Base-by-base conservation (phyloP, 2,888 invertebrate species). In the Esperia sulphurella region DNA sequence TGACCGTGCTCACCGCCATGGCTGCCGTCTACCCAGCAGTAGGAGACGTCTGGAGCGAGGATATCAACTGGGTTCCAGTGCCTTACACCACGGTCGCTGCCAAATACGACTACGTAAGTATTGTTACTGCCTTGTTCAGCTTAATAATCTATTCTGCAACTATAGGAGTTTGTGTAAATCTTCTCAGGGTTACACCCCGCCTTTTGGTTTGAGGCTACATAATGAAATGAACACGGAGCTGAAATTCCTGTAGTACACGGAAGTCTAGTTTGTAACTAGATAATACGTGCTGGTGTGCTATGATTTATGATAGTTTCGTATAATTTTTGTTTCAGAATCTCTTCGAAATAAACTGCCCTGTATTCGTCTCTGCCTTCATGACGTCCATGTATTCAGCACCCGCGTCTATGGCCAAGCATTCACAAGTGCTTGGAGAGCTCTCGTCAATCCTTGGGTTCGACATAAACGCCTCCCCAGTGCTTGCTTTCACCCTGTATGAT, bases 1-100 rank as follows among this genome's bases (percentile, higher is more conserved):
- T 76, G 77, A 71, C 78, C 0, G 56, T 67, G 0, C 59, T 78
- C 1, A 13, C 64, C 0, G 70, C 70, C 0, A 57, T 77, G 65
- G 45, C 53, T 0, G 57, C 48, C 0, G 41, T 46, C n/a, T 57
- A 57, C 37, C 52, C 48, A 3, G 47, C 53, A 2, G 12, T 14
- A 0, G 39, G 14, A 0, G 35, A 46, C 8, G 35, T 44, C 8
- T 55, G 55, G 54, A 54, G 49, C 9, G 21, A 47, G 0, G 37
- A 43, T 3, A 38, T 59, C 8, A 48, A 55, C 28, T 59, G 59
- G 57, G 46, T 45, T 8, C 59, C 59, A 0, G 49, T 56, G 0
- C 57, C 59, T 9, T 59, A 59, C 33, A 55, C 54, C 21, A 53
- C 54, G 3, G 8, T 51, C 14, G 50, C 51, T 1, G 39, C 49